phyloP scores from a whole-genome alignment of 2,113 vertebrate species.

The Phalacrocorax carbo region DNA sequence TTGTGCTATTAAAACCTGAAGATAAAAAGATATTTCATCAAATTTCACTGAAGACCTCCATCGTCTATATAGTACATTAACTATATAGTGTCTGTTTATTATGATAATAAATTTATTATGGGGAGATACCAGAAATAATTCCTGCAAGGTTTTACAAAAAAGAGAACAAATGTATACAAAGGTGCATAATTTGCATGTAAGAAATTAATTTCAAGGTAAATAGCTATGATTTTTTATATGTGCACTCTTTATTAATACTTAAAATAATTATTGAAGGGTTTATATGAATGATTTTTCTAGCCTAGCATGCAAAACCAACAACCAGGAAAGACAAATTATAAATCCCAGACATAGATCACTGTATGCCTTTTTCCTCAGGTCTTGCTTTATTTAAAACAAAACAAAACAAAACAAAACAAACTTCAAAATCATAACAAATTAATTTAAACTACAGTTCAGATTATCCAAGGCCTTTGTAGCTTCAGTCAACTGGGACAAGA shows the following conservation, averaged over 20 bases:
- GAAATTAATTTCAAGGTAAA: neutral
- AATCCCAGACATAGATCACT: neutral
- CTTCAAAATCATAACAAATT: neutral
- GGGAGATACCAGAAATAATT: neutral
- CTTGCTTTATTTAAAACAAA: neutral
- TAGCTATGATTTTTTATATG: neutral
- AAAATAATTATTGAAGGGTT: neutral
- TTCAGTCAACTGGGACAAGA: neutral
- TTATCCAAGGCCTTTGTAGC: neutral
- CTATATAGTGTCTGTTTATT: neutral
- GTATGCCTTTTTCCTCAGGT: neutral
- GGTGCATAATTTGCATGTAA: rapidly evolving
- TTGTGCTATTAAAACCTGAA: too few species aligned
- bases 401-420: rapidly evolving
- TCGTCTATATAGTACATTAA: neutral
- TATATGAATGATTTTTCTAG: neutral
- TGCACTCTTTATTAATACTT: neutral
- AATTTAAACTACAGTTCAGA: neutral
- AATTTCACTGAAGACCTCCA: neutral
- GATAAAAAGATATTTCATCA: too few species aligned
- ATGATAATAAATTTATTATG: neutral
- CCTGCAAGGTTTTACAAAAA: neutral
- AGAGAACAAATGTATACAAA: neutral
- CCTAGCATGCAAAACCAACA: neutral
- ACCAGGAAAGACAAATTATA: neutral